Conservation (phyloP, 92 coral and sea anemone genomes). For the Phenganax stokvisi region DNA sequence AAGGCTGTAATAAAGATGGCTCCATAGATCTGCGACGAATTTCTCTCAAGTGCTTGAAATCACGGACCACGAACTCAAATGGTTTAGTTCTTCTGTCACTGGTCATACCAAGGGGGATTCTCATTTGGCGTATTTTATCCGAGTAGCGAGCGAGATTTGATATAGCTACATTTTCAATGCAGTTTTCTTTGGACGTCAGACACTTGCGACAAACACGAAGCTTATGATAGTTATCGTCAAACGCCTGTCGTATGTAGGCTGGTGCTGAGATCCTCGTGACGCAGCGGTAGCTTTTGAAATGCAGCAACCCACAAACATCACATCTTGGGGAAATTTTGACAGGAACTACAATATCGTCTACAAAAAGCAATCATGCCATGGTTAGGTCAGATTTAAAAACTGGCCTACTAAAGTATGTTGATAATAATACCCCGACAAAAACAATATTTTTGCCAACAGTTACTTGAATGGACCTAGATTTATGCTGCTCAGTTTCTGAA, state of each 20-base stretch:
- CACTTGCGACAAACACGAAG: conserved; percentile 87
- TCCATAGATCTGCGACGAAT: conserved; percentile 1
- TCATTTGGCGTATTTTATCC: conserved; percentile 67
- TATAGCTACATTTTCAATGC: conserved; percentile 87
- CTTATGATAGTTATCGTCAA: conserved; percentile 67
- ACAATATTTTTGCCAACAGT: no score
- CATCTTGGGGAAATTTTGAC: conserved; percentile 56
- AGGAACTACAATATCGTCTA: conserved; percentile 36
- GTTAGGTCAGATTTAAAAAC: no score
- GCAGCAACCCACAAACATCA: conserved; percentile 87
- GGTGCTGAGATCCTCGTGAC: conserved; percentile 78
- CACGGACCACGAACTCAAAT: conserved; percentile 69
- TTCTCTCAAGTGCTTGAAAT: conserved; percentile 43
- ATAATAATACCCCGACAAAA: no score
- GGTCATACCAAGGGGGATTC: conserved; percentile 91
- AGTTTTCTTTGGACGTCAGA: conserved; percentile 83
- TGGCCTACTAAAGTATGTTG: no score
- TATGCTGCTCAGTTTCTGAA: no score
- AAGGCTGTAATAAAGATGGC: not conserved
- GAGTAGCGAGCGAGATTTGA: conserved; percentile 69
- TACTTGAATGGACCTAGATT: no score
- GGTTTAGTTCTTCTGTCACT: conserved; percentile 67
- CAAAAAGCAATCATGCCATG: not conserved
- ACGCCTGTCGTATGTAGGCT: conserved; percentile 64
- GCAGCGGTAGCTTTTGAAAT: conserved; percentile 88